Conservation (phyloP, 92 coral and sea anemone species). For the Plumapathes pennacea region DNA sequence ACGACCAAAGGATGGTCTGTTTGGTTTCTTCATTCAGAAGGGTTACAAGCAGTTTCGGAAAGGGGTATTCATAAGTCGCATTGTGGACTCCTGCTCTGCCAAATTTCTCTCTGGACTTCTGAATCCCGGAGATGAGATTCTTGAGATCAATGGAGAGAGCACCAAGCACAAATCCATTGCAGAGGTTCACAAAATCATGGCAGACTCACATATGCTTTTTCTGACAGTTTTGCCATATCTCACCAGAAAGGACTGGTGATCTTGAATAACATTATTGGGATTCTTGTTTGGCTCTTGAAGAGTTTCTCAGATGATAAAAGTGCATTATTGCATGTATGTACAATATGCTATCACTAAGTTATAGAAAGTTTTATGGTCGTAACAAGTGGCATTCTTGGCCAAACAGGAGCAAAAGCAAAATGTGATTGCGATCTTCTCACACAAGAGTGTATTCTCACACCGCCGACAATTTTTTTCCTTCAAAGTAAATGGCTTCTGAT, state of each 20-base stretch:
- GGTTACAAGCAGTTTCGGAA: slow-evolving; percentile 67
- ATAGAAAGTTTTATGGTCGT: too few species aligned
- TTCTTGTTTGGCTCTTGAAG: neutral
- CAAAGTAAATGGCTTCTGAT: too few species aligned
- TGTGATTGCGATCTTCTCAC: too few species aligned
- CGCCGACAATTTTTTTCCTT: too few species aligned
- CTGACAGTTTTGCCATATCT: slow-evolving; percentile 76
- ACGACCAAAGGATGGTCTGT: slow-evolving; percentile 73
- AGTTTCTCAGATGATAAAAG: neutral
- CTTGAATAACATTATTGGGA: too few species aligned
- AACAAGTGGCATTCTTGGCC: too few species aligned
- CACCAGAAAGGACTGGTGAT: slow-evolving; percentile 77
- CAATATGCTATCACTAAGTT: too few species aligned
- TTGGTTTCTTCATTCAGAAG: slow-evolving; percentile 90
- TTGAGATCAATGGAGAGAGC: slow-evolving; percentile 74
- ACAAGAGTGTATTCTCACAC: too few species aligned
- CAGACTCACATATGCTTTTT: slow-evolving; percentile 69
- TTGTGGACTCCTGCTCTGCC: slow-evolving; percentile 74
- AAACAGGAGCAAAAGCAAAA: too few species aligned
- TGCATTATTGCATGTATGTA: too few species aligned
- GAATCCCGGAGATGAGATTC: slow-evolving; percentile 90
- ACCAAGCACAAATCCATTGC: slow-evolving; percentile 58
- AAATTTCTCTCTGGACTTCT: slow-evolving; percentile 90
- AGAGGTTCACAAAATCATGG: slow-evolving; percentile 75
- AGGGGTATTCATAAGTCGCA: slow-evolving; percentile 86